These are phyloP conservation scores for Subacronicta megacephala DNA, from an alignment of 2,888 invertebrate genomes.

Conservation along the genomic window DNA sequence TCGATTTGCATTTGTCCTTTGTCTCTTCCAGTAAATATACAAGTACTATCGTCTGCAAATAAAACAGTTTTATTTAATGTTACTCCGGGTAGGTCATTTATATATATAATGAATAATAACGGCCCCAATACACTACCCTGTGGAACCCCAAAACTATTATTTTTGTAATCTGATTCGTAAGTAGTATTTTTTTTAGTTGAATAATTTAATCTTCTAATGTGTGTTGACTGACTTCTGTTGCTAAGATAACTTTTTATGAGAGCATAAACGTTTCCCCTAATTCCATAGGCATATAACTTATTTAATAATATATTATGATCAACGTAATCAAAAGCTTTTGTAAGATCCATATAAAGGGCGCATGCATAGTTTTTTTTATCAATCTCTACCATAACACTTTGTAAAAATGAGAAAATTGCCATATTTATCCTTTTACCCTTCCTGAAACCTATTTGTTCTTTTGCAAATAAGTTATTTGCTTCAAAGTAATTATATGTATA, in stretches of 20 bases:
- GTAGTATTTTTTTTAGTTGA: neutral
- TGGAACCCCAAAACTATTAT: neutral
- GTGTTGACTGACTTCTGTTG: neutral
- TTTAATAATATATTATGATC: neutral
- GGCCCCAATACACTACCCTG: constrained; percentile 1
- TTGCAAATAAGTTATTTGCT: constrained; percentile 2
- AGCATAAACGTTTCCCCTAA: no score
- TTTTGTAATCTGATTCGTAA: neutral
- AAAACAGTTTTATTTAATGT: neutral
- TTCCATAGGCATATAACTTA: no score
- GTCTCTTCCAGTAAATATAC: neutral
- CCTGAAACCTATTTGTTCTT: constrained; percentile 2
- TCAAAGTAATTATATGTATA: constrained; percentile 2
- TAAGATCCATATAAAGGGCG: no score
- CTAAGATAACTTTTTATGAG: no score
- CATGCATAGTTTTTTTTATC: neutral
- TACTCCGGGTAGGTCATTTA: no score
- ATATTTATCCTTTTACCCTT: neutral
- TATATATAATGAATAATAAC: neutral
- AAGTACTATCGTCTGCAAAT: neutral
- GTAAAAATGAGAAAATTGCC: constrained; percentile 1
- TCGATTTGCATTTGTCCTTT: neutral
- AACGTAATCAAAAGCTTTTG: no score
- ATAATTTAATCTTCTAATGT: neutral
- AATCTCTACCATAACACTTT: neutral